phyloP scores from a whole-genome alignment of 2,888 invertebrate genomes.

The Heliothis peltigera region DNA sequence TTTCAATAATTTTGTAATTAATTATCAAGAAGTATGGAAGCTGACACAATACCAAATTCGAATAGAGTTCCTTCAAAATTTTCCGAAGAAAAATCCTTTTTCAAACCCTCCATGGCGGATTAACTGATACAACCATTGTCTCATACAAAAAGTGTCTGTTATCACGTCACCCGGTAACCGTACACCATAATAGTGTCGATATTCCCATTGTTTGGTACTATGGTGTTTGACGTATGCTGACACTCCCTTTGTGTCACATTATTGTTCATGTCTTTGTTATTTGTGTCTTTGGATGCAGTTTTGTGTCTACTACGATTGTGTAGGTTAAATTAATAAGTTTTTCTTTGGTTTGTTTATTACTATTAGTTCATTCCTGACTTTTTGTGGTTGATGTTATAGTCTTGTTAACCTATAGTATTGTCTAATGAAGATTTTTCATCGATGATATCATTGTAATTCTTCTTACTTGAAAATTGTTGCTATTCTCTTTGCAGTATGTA shows the following conservation, averaged over 20 bases:
- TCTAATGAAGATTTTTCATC: no score
- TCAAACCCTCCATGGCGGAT: slow-evolving; percentile 21
- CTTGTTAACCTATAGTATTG: no score
- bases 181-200: slow-evolving; percentile 62
- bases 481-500: no score
- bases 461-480: no score
- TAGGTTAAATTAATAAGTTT: background rate
- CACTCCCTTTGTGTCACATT: slow-evolving; percentile 48
- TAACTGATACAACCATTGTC: slow-evolving; percentile 41
- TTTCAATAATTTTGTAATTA: no score
- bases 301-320: background rate
- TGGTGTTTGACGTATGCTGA: slow-evolving; percentile 33
- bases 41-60: background rate
- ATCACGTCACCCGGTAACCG: slow-evolving; percentile 50
- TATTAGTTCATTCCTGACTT: no score
- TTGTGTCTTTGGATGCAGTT: slow-evolving; percentile 1
- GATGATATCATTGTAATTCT: no score
- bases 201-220: slow-evolving; percentile 45
- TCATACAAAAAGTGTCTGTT: slow-evolving; percentile 43
- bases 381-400: no score
- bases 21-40: no score
- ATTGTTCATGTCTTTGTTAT: background rate
- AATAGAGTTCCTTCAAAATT: background rate
- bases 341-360: no score
- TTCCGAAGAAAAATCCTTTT: background rate